Base-by-base conservation (phyloP, 2,113 vertebrate genomes). In the Seriola aureovittata region DNA sequence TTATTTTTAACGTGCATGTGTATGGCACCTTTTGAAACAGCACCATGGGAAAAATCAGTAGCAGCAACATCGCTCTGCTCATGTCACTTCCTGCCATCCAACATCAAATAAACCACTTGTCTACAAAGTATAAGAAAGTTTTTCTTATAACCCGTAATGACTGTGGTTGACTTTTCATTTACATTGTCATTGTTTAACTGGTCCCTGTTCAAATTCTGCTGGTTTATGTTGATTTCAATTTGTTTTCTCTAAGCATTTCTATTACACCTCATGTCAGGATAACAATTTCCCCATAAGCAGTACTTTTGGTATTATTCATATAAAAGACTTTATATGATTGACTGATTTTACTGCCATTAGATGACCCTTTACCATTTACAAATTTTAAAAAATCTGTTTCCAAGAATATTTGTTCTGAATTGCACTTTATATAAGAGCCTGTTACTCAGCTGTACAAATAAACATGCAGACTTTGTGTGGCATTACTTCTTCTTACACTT, bases 41-140 rank as follows among this genome's bases (percentile, higher is more conserved):
- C 75, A 50, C 3, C 16, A n/a, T 54, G 55, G 3, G 66, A 55
- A 46, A 46, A 50, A 57, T 42, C 3, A 6, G 36, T 42, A 72
- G 36, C 46, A 63, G 32, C 59, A 19, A 0, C 0, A 17, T 64
- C 8, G 8, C 19, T 75, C 29, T 42, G 14, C 52, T n/a, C 44
- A 4, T 55, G 48, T 60, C 2, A 40, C 46, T 85, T 91, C 84
- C 91, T 89, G 88, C 46, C 76, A 60, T 52, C 46, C 38, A 32
- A 57, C 82, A 71, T 85, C 68, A 85, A 73, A 77, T 29, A 25
- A 85, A 81, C 67, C 54, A 4, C 82, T 59, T 2, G 0, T 23
- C 48, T 60, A 6, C 14, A 12, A 52, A 55, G 44, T 34, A 32
- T 40, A 71, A 25, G 14, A 42, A 23, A 0, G 40, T 19, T 36